Evolutionary conservation across 2,113 vertebrate species (phyloP).

Genomic region (Dascyllus trimaculatus): DNA sequence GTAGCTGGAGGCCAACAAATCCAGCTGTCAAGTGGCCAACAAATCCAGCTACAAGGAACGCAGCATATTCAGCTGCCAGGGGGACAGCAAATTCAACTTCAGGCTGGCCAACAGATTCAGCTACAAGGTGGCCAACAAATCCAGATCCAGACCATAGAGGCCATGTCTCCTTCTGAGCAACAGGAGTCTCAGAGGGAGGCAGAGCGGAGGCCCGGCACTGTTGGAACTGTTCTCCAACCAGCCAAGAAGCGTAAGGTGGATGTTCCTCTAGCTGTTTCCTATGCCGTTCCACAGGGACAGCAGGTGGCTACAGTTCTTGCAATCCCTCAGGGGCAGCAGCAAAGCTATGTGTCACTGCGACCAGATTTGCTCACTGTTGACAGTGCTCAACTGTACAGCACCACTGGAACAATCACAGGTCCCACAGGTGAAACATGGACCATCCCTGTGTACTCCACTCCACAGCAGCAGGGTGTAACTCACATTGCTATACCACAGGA

Average conservation of each 20-base stretch:
- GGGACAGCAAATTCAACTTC: slow-evolving; percentile 88
- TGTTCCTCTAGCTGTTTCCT: slow-evolving; percentile 95
- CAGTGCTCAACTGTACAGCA: slow-evolving; percentile 96
- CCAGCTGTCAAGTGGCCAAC: slow-evolving; percentile 73
- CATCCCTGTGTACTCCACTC: slow-evolving; percentile 97
- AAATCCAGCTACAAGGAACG: slow-evolving; percentile 76
- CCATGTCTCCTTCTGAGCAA: slow-evolving; percentile 91
- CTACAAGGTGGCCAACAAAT: slow-evolving; percentile 90
- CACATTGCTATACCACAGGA: slow-evolving; percentile 99
- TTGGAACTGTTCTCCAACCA: slow-evolving; percentile 94
- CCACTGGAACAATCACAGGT: slow-evolving; percentile 98
- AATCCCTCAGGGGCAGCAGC: slow-evolving; percentile 98
- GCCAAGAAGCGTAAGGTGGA: slow-evolving; percentile 99
- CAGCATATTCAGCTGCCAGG: slow-evolving; percentile 78
- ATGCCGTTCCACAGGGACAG: slow-evolving; percentile 94
- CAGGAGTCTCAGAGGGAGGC: slow-evolving; percentile 92
- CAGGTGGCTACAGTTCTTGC: slow-evolving; percentile 97
- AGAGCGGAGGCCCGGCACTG: slow-evolving; percentile 88
- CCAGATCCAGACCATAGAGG: slow-evolving; percentile 96
- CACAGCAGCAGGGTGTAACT: slow-evolving; percentile 96
- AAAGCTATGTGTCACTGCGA: slow-evolving; percentile 96
- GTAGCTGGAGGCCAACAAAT: slow-evolving; percentile 84
- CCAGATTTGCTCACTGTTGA: slow-evolving; percentile 98
- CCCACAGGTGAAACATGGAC: slow-evolving; percentile 99
- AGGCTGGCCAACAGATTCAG: slow-evolving; percentile 71